phyloP scores from a whole-genome alignment of 2,113 vertebrate genomes.

The Dasypus novemcinctus region DNA sequence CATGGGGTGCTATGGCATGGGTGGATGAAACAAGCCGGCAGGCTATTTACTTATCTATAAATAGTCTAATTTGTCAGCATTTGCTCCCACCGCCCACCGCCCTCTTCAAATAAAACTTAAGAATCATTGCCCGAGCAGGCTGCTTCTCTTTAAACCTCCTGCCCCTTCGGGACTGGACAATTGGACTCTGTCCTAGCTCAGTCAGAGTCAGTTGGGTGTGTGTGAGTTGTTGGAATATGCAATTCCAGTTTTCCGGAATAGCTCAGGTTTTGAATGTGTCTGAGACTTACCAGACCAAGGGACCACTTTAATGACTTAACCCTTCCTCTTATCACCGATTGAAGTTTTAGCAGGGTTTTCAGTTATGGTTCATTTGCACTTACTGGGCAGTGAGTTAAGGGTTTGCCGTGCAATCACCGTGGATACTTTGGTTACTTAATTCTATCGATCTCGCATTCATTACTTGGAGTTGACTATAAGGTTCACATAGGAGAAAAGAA shows the following conservation, averaged over 20 bases:
- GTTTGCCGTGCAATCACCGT: slow-evolving; percentile 75
- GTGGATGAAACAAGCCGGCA: background rate
- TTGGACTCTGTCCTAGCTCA: background rate
- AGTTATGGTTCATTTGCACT: slow-evolving; percentile 73
- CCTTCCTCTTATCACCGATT: slow-evolving; percentile 58
- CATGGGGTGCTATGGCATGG: background rate
- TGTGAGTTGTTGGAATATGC: background rate
- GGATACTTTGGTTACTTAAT: slow-evolving; percentile 78
- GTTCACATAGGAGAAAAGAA: slow-evolving; percentile 22
- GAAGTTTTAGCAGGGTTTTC: slow-evolving; percentile 71
- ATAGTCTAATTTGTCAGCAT: background rate
- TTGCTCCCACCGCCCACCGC: no score
- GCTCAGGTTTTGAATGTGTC: background rate
- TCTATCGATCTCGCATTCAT: slow-evolving; percentile 74
- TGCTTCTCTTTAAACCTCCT: background rate
- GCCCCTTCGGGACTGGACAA: background rate
- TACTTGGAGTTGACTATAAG: slow-evolving; percentile 68
- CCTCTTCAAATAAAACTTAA: background rate
- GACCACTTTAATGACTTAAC: slow-evolving; percentile 59
- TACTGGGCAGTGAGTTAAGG: slow-evolving; percentile 66
- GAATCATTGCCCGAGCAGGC: background rate
- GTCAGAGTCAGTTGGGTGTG: background rate
- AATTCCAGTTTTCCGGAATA: slow-evolving; percentile 32
- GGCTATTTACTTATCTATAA: background rate
- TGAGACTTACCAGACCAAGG: slow-evolving; percentile 54